These are phyloP conservation scores for Dasyprocta punctata DNA, from an alignment of 2,113 vertebrate genomes.

Conservation along the genomic window DNA sequence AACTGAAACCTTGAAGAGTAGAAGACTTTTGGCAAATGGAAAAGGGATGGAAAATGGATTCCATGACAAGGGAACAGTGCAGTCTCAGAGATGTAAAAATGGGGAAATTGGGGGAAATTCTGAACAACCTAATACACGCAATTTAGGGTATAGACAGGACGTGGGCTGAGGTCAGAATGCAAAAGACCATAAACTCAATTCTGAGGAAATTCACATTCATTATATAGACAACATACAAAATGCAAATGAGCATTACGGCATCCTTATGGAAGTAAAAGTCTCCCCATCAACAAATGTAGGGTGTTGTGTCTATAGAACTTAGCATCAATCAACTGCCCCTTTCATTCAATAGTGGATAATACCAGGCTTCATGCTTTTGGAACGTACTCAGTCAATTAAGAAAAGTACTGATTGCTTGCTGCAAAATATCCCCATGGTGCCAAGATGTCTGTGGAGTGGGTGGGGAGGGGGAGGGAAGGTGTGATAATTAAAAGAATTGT, in stretches of 20 bases:
- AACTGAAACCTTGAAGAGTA: background rate
- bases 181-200: background rate
- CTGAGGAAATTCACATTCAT: background rate
- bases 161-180: background rate
- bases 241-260: background rate
- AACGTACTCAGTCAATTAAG: conserved; percentile 82
- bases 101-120: too few species aligned
- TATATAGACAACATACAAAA: background rate
- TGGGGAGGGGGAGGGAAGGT: conserved; percentile 83
- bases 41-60: background rate
- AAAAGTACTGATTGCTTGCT: conserved; percentile 82
- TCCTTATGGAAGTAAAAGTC: background rate
- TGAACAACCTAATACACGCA: background rate
- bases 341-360: conserved; percentile 64
- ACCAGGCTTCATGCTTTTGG: conserved; percentile 75
- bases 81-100: background rate
- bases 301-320: background rate
- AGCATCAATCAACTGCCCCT: conserved; percentile 29
- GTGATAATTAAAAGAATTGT: conserved; percentile 88
- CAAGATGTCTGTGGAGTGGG: conserved; percentile 83
- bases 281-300: background rate
- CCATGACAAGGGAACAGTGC: background rate
- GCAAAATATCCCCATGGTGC: conserved; percentile 81
- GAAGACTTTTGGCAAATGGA: background rate
- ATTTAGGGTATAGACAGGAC: background rate